phyloP scores from a whole-genome alignment of 1,140 invertebrate genomes.

The Tetramorium simillimum region DNA sequence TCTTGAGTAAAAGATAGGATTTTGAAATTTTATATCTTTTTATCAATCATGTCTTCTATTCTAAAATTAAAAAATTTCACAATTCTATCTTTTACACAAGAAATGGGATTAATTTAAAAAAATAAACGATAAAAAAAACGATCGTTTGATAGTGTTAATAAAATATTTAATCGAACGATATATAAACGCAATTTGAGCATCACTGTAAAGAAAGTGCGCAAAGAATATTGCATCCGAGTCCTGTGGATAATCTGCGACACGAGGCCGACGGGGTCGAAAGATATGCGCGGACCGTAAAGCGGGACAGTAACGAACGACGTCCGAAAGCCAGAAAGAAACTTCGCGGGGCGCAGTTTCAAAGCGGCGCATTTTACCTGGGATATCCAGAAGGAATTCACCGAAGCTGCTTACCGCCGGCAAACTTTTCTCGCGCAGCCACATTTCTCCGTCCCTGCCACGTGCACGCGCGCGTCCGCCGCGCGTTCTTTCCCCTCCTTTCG shows the following conservation, averaged over 20 bases:
- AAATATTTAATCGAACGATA: background rate
- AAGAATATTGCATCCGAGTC: background rate
- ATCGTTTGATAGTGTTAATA: background rate
- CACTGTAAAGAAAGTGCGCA: background rate
- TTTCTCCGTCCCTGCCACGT: constrained; percentile 18
- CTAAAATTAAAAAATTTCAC: no score
- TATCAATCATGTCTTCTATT: no score
- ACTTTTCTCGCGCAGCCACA: constrained; percentile 45
- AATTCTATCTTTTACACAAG: no score
- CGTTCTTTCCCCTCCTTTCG: background rate
- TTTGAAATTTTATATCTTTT: no score
- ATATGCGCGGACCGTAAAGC: background rate
- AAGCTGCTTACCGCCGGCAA: constrained; percentile 39
- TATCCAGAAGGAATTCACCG: constrained; percentile 31
- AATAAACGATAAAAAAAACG: no score
- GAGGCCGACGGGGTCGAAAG: background rate
- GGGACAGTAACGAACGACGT: constrained; percentile 3
- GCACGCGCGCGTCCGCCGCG: background rate
- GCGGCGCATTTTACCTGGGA: constrained; percentile 13
- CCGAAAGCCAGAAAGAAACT: background rate
- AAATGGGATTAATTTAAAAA: no score
- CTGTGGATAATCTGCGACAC: background rate
- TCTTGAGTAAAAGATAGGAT: no score
- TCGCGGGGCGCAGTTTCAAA: constrained; percentile 31
- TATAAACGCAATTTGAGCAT: background rate